Conservation (phyloP, 2,888 invertebrate species). For the Lypha dubia region DNA sequence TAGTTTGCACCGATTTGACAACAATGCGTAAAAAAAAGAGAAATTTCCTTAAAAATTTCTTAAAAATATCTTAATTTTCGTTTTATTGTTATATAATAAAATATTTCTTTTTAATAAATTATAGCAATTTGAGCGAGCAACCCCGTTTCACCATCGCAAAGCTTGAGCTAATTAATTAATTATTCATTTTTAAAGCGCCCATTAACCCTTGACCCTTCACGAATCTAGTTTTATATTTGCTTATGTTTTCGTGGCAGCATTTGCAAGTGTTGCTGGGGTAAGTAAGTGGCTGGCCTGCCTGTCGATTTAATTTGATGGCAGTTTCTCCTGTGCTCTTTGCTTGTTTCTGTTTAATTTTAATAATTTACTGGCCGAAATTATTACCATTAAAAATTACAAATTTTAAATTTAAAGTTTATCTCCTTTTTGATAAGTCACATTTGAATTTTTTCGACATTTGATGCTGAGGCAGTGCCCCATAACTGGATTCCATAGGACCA, state of each 20-base stretch:
- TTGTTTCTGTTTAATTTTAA: constrained; percentile 2
- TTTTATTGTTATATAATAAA: background rate
- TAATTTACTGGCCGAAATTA: constrained; percentile 69
- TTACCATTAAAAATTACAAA: constrained; percentile 64
- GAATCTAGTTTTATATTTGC: constrained; percentile 40
- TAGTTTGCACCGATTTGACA: too few species aligned
- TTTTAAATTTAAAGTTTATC: constrained; percentile 61
- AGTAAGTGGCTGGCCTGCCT: background rate
- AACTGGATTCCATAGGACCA: too few species aligned
- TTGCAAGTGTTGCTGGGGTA: constrained; percentile 5
- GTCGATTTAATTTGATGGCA: background rate
- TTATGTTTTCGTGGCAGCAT: background rate
- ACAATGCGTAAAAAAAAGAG: too few species aligned
- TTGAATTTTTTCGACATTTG: too few species aligned
- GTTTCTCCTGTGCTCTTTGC: background rate
- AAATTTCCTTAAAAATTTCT: too few species aligned
- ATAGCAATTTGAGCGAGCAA: too few species aligned
- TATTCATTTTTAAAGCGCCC: constrained; percentile 43
- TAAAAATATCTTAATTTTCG: background rate
- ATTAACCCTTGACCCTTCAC: constrained; percentile 52
- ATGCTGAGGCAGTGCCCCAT: too few species aligned
- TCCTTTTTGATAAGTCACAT: too few species aligned
- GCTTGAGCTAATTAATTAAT: too few species aligned
- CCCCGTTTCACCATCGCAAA: too few species aligned
- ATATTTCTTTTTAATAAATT: constrained; percentile 64